Evolutionary conservation across 2,113 vertebrate species (phyloP), one percentile per base, ranked within the genome.

Genomic region (Passerina amoena): DNA sequence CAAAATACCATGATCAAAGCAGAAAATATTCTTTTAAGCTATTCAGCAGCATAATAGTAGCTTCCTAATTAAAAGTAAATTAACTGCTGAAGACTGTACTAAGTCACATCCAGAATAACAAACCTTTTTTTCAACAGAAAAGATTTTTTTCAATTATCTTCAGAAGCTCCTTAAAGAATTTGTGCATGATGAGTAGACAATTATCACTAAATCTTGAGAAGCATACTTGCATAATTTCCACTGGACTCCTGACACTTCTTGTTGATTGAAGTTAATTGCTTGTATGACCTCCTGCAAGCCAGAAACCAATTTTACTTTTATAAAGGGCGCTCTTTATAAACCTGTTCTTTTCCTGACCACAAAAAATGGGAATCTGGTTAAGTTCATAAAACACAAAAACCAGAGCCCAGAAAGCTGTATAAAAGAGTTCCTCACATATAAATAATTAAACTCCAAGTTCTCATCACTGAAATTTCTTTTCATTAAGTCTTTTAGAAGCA

Each of bases 231-330:
- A 79, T 95, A 94, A 82, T 94, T 96, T 96, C 53, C 66, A 76
- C 56, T 81, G 80, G 89, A 92, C 63, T 92, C 77, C 77, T 88
- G 63, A 89, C 89, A 94, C 63, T 92, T 94, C 72, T 92, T 92
- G 76, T 86, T 96, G 92, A 95, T 96, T 95, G 94, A 96, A 96
- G 92, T 94, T 96, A 97, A 97, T 95, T 94, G 95, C 86, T 92
- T 92, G 38, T 38, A 76, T 94, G 87, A 96, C 93, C 87, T 94
- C 72, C 81, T 53, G 45, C 66, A 87, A 94, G 48, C 70, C 48
- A 68, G 93, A 94, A 94, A n/a, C 14, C 59, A 81, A 72, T 75
- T 91, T 86, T 85, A 78, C 13, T 91, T 94, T 70, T 73, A 50
- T 61, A 88, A 94, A 94, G 82, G 61, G 19, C 50, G 88, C 68